These are phyloP conservation scores for Drosophila burlai DNA, from an alignment of 1,140 invertebrate genomes.

Conservation along the genomic window DNA sequence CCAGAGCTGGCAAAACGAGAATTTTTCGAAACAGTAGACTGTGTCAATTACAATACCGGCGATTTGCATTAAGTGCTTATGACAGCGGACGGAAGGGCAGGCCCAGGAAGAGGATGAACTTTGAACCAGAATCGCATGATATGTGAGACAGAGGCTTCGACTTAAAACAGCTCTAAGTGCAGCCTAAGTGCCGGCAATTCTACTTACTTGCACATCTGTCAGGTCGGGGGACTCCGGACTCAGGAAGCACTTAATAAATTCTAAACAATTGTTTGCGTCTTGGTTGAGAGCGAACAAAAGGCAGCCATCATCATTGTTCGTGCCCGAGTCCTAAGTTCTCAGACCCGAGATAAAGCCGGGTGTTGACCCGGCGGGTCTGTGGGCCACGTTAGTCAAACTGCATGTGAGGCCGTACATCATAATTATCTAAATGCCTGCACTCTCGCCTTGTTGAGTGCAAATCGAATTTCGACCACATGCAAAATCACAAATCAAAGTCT, in stretches of 20 bases:
- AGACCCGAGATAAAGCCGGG: slow-evolving; percentile 20
- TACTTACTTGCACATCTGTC: slow-evolving; percentile 47
- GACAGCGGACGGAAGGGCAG: slow-evolving; percentile 13
- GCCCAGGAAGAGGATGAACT: slow-evolving; percentile 48
- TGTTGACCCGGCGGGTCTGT: slow-evolving; percentile 29
- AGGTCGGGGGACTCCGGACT: slow-evolving; percentile 31
- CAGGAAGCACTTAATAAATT: slow-evolving; percentile 80
- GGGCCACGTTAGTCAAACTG: slow-evolving; percentile 20
- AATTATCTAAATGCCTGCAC: slow-evolving; percentile 52
- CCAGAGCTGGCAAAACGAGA: not conserved
- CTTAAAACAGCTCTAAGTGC: slow-evolving; percentile 55
- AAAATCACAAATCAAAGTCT: slow-evolving; percentile 35
- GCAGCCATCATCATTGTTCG: slow-evolving; percentile 49
- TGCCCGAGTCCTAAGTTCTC: not conserved
- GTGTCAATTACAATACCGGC: slow-evolving; percentile 33
- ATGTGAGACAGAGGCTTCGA: slow-evolving; percentile 26
- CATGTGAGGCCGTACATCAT: slow-evolving; percentile 30
- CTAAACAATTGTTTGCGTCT: slow-evolving; percentile 68
- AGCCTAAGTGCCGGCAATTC: slow-evolving; percentile 51
- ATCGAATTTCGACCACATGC: slow-evolving; percentile 62
- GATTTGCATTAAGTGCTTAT: slow-evolving; percentile 63
- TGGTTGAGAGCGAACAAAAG: slow-evolving; percentile 61
- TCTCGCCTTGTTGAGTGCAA: slow-evolving; percentile 47
- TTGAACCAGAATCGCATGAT: slow-evolving; percentile 44
- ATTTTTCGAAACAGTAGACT: slow-evolving; percentile 6